Percentiles rank a stretch among this genome's conserved stretches.
These are phyloP conservation scores for Zingel zingel DNA, from an alignment of 2,113 vertebrate genomes.

Conservation along the genomic window DNA sequence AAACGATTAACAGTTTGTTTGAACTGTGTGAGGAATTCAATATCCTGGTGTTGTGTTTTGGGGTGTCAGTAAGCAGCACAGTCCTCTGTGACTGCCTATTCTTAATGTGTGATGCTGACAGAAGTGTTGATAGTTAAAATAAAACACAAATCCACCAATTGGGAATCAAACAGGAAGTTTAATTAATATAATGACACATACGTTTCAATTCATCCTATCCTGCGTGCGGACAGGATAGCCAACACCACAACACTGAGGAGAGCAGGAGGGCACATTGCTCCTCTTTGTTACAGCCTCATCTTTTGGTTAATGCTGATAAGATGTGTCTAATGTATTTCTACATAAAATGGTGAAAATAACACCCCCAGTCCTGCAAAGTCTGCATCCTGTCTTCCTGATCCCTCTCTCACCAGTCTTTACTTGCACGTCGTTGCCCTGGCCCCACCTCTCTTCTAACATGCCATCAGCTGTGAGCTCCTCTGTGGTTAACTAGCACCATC, in stretches of 20 bases:
- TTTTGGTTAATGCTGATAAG: slow-evolving; percentile 29
- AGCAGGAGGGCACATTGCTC: background rate
- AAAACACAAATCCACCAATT: background rate
- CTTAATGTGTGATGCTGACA: background rate
- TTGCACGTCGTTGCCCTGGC: background rate
- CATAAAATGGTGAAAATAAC: slow-evolving; percentile 23
- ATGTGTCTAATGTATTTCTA: slow-evolving; percentile 20
- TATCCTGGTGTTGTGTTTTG: background rate
- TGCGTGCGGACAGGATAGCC: background rate
- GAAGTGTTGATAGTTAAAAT: background rate
- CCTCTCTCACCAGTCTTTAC: background rate
- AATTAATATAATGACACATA: background rate
- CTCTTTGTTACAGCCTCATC: background rate
- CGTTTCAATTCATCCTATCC: background rate
- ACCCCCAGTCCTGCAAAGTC: background rate
- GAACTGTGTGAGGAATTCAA: background rate
- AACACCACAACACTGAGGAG: background rate
- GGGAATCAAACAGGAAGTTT: background rate
- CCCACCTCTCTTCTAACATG: background rate
- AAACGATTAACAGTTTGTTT: background rate
- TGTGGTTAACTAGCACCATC: slow-evolving; percentile 64
- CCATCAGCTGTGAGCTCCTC: slow-evolving; percentile 40
- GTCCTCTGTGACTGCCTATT: background rate
- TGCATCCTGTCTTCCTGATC: background rate
- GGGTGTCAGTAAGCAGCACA: background rate